Evolutionary conservation across 2,797 vertebrate species (phyloP).

Genomic region (Knipowitschia caucasica): DNA sequence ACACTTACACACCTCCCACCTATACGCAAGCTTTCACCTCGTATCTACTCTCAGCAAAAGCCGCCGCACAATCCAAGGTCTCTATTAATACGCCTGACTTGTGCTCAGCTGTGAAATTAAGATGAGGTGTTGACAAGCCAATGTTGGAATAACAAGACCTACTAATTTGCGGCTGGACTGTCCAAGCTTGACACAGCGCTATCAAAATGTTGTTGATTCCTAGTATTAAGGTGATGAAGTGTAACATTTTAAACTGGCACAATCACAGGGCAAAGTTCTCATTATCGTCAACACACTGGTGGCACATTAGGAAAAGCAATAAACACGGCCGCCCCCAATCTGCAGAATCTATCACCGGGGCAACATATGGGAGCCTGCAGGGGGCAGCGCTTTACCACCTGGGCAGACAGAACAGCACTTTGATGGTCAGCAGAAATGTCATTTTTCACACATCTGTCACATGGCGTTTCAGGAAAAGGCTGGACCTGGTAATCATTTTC

Average conservation of each 20-base stretch:
- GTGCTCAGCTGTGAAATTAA: constrained; percentile 56
- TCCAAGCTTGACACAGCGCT: constrained; percentile 47
- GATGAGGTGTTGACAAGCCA: constrained; percentile 64
- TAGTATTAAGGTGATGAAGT: constrained; percentile 63
- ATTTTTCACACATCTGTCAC: constrained; percentile 40
- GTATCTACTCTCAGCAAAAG: constrained; percentile 51
- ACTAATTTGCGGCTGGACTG: constrained; percentile 56
- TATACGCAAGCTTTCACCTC: constrained; percentile 51
- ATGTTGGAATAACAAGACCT: constrained; percentile 63
- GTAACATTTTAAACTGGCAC: constrained; percentile 64
- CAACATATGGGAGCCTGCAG: constrained; percentile 58
- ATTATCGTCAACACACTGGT: constrained; percentile 55
- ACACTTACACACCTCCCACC: constrained; percentile 46
- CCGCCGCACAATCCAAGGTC: constrained; percentile 48
- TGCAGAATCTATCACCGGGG: constrained; percentile 56
- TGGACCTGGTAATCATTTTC: constrained; percentile 18
- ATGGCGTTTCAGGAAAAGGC: constrained; percentile 28
- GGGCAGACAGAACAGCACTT: constrained; percentile 50
- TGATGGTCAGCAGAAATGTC: constrained; percentile 44
- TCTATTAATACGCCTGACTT: constrained; percentile 54
- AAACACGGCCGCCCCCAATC: constrained; percentile 47
- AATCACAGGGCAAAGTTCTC: constrained; percentile 62
- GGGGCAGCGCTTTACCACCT: constrained; percentile 43
- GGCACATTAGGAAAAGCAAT: constrained; percentile 67
- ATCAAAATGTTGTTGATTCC: constrained; percentile 49